These are phyloP conservation scores for Ligdia adustata DNA, from an alignment of 2,888 invertebrate genomes.

Conservation along the genomic window DNA sequence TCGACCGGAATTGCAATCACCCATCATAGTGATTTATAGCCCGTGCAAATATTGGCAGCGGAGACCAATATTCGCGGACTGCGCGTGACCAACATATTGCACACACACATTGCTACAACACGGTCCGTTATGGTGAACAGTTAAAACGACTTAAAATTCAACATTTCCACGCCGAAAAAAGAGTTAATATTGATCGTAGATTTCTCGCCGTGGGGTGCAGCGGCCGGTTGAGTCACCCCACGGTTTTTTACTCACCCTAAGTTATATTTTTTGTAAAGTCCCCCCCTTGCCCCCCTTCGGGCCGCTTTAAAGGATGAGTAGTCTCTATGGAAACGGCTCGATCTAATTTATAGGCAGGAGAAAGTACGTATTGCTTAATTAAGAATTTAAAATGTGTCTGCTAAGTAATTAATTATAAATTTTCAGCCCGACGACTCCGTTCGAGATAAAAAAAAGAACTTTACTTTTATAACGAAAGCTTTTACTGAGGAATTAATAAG, in stretches of 20 bases:
- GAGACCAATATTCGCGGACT: too few relatives aligned
- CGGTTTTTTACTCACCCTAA: slow-evolving; percentile 85
- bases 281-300: slow-evolving; percentile 66
- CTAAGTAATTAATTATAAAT: slow-evolving; percentile 80
- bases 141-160: slow-evolving; percentile 80
- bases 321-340: slow-evolving; percentile 84
- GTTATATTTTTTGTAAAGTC: slow-evolving; percentile 84
- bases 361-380: slow-evolving; percentile 84
- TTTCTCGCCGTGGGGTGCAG: slow-evolving; percentile 84
- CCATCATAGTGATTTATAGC: slow-evolving; percentile 57
- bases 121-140: slow-evolving; percentile 47
- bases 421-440: slow-evolving; percentile 60
- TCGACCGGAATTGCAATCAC: slow-evolving; percentile 45
- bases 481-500: slow-evolving; percentile 52
- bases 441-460: slow-evolving; percentile 52
- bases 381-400: slow-evolving; percentile 83
- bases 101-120: slow-evolving; percentile 48
- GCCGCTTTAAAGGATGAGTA: slow-evolving; percentile 85
- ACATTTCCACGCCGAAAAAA: slow-evolving; percentile 80
- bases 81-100: slow-evolving; percentile 48
- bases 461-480: slow-evolving; percentile 38
- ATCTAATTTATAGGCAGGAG: slow-evolving; percentile 84
- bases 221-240: slow-evolving; percentile 85
- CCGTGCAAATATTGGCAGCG: slow-evolving; percentile 51
- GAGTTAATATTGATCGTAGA: slow-evolving; percentile 85